Evolutionary conservation across 2,888 invertebrate genomes (phyloP), one percentile per base, ranked within the genome.

Genomic region (Archips xylosteana): DNA sequence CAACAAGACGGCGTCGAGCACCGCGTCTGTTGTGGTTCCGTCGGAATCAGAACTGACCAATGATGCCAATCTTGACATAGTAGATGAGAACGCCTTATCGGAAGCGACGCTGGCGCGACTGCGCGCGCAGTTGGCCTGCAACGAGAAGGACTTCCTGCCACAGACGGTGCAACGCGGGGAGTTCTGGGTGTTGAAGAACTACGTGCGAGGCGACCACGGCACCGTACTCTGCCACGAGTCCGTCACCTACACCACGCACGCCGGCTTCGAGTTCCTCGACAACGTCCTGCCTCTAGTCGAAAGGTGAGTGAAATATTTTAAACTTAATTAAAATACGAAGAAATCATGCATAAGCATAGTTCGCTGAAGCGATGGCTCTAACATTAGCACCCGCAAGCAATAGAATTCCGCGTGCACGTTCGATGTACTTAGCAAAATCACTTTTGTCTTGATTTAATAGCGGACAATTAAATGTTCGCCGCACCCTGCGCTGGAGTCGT

Each of bases 161-260:
- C 94, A 95, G 80, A 96, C 96, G 60, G 91, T 96, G 71, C 97
- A 97, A 84, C 96, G 97, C 2, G 97, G 97, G 32, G 97, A 97
- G 83, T 98, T 97, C 88, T 98, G 98, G 98, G 98, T 98, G 80
- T 94, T 98, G 75, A 97, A 97, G 91, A 98, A 98, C 92, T 98
- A 97, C 86, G 96, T 98, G 78, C 95, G 96, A 57, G 97, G 97
- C 74, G 96, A 96, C 75, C 96, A 96, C 82, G 96, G 96, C 23
- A 88, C 92, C 60, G 87, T 97, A 66, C 95, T 94, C 84, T 98
- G 98, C 90, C 97, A 97, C 90, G 97, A 98, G 90, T 96, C 96
- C 79, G 96, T 98, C 78, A 98, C 98, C 0, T 98, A 98, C 85
- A 98, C 98, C 49, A 98, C 98, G 13, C 98, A 98, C 89, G 98